Percentiles rank a stretch among this genome's conserved stretches.
These are phyloP conservation scores for Ichneumon xanthorius DNA, from an alignment of 2,888 invertebrate species.

Conservation along the genomic window DNA sequence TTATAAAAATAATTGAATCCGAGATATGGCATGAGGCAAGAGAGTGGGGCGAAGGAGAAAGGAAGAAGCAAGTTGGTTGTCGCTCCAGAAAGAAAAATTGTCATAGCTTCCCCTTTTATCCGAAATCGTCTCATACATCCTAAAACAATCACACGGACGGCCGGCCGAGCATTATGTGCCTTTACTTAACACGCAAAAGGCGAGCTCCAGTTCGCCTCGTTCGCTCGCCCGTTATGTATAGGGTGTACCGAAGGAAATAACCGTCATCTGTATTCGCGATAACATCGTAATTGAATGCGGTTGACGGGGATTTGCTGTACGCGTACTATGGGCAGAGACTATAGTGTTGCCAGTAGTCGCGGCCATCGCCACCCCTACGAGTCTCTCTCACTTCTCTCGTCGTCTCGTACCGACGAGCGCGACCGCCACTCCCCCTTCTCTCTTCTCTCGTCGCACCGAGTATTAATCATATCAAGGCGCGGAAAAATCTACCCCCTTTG, in stretches of 20 bases:
- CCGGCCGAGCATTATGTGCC: slow-evolving; percentile 77
- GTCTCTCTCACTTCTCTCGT: slow-evolving; percentile 70
- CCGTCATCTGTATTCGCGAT: slow-evolving; percentile 85
- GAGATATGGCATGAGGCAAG: neutral
- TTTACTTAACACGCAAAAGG: slow-evolving; percentile 73
- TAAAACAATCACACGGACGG: slow-evolving; percentile 84
- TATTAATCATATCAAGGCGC: slow-evolving; percentile 83
- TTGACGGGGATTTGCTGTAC: slow-evolving; percentile 84
- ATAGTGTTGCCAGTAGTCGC: slow-evolving; percentile 58
- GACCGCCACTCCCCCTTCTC: slow-evolving; percentile 64
- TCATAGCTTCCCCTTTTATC: slow-evolving; percentile 75
- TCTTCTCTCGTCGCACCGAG: slow-evolving; percentile 71
- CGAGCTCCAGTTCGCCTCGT: slow-evolving; percentile 51
- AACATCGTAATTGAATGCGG: slow-evolving; percentile 85
- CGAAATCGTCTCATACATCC: slow-evolving; percentile 81
- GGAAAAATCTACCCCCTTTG: slow-evolving; percentile 80
- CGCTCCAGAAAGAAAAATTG: slow-evolving; percentile 70
- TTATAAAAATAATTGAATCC: slow-evolving; percentile 11
- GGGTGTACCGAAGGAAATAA: slow-evolving; percentile 85
- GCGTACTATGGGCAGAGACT: slow-evolving; percentile 63
- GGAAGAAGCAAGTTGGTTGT: slow-evolving; percentile 25
- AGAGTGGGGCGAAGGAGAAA: neutral
- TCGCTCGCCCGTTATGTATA: slow-evolving; percentile 80
- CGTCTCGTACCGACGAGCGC: slow-evolving; percentile 69
- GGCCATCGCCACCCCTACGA: slow-evolving; percentile 44